phyloP scores from a whole-genome alignment of 2,888 invertebrate genomes.

The Eumacrocentrus americanus region DNA sequence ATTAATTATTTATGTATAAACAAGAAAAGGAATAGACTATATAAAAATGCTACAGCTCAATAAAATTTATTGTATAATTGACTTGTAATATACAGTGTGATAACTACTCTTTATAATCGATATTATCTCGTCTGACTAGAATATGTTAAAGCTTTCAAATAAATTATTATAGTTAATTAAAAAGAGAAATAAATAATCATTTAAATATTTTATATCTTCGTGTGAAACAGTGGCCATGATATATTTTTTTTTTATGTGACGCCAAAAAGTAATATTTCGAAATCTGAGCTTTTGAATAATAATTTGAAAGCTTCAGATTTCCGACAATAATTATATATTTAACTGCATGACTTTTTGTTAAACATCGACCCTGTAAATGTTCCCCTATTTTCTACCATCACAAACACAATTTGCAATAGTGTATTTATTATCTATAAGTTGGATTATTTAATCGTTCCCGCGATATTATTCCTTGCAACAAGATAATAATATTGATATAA shows the following conservation, averaged over 20 bases:
- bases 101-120: background rate
- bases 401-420: background rate
- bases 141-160: too few species aligned
- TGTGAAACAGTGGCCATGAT: background rate
- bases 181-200: background rate
- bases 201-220: background rate
- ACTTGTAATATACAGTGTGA: background rate
- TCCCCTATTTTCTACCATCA: conserved; percentile 2
- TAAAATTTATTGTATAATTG: background rate
- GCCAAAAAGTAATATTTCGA: background rate
- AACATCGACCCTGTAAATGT: conserved; percentile 8
- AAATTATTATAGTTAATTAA: background rate
- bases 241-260: background rate
- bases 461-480: conserved; percentile 2
- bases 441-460: conserved; percentile 10
- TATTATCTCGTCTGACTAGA: too few species aligned
- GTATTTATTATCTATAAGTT: background rate
- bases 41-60: background rate
- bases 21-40: background rate
- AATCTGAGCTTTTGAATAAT: background rate
- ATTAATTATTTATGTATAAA: conserved; percentile 35
- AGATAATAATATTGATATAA: conserved; percentile 4
- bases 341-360: background rate
- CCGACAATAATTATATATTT: background rate
- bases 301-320: background rate